A percentile compares a stretch with the other conserved stretches of the same genome.
Conservation (phyloP, 2,888 invertebrate species). For the Petrolisthes manimaculis region DNA sequence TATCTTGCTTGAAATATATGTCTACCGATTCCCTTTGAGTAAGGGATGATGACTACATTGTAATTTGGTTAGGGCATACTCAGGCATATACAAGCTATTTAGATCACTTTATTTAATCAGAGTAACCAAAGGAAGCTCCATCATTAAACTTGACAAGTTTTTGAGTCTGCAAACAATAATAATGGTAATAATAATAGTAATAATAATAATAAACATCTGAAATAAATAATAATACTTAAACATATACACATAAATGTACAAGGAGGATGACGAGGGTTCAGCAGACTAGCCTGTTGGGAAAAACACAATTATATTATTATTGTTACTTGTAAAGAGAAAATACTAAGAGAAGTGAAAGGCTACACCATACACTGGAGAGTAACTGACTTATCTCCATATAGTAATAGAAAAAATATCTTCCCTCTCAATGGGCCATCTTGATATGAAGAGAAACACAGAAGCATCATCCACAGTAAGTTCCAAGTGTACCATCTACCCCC, state of each 20-base stretch:
- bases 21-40: too few relatives aligned
- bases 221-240: slow-evolving; percentile 43
- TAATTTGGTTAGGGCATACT: too few relatives aligned
- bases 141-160: slow-evolving; percentile 11
- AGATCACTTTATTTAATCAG: slow-evolving; percentile 24
- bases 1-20: too few relatives aligned
- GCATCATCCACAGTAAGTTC: not conserved
- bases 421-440: not conserved
- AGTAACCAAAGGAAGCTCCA: slow-evolving; percentile 30
- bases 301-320: not conserved
- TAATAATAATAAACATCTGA: slow-evolving; percentile 36
- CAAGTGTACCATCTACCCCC: too few relatives aligned
- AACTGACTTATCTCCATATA: not conserved
- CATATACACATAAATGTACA: slow-evolving; percentile 47
- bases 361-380: not conserved
- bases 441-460: slow-evolving; percentile 16
- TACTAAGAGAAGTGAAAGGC: not conserved
- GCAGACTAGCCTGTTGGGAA: not conserved
- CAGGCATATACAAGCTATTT: not conserved
- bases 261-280: slow-evolving; percentile 2
- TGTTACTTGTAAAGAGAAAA: too few relatives aligned
- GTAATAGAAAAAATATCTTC: slow-evolving; percentile 13
- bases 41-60: too few relatives aligned
- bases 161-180: not conserved
- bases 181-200: not conserved